Base-by-base conservation (phyloP, 1,140 invertebrate genomes). In the Drosophila grimshawi region DNA sequence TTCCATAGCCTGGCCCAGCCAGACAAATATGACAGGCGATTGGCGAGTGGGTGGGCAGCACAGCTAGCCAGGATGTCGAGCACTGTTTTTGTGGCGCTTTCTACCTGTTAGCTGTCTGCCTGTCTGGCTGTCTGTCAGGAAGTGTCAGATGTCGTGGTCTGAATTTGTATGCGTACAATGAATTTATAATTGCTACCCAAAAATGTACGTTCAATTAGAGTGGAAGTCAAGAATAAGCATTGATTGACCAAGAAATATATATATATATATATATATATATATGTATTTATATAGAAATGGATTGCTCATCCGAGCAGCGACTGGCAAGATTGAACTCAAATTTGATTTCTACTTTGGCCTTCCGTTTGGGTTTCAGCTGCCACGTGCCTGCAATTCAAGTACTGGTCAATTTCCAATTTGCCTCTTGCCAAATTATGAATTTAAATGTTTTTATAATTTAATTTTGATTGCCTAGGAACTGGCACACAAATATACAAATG, bases 371-470 rank as follows among this genome's bases (percentile, higher is more conserved):
- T 8, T 48, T 27, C 8, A 10, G 27, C 32, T 33, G 70, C 64
- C 64, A 68, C 64, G 75, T 77, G 70, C 37, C 45, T 45, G 59
- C 35, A 69, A 45, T 53, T 75, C 43, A 75, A 78, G 41, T 53
- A 39, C 49, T 37, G 65, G 65, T 45, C 19, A 68, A 77, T 80
- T 65, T 73, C 39, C 39, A 71, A 68, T 76, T 76, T 49, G 57
- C 57, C 64, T 78, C 39, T 32, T 75, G 69, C 52, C 67, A 67
- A 63, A 86, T 82, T 82, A 74, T 80, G 63, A 71, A 83, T 83
- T 80, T 80, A 66, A 77, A 86, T 67, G 55, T 62, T 64, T 72
- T 83, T 71, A 71, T 78, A 80, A 83, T 83, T 80, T 29, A 53
- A 56, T 76, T 88, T 88, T 88, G 72, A 86, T 88, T 66, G 76